Percentiles rank a stretch among this genome's conserved stretches.
phyloP scores from a whole-genome alignment of 2,888 invertebrate species.

The Timema cristinae region DNA sequence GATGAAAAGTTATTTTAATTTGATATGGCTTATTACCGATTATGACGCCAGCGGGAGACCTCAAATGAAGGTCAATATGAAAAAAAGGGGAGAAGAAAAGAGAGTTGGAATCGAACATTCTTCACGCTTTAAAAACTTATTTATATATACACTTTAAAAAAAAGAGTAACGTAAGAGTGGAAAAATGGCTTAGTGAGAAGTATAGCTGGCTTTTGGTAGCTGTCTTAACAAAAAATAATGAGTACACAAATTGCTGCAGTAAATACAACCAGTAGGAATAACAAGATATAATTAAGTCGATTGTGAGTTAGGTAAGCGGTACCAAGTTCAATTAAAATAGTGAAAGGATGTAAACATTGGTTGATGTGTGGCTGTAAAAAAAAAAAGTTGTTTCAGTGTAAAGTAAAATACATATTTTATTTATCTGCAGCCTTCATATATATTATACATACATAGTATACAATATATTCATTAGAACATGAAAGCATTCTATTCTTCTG shows the following conservation, averaged over 20 bases:
- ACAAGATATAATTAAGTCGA: slow-evolving; percentile 15
- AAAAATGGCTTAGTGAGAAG: no score
- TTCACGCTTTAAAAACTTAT: slow-evolving; percentile 21
- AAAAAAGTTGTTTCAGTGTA: no score
- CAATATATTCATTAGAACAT: no score
- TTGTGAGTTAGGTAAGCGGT: slow-evolving; percentile 14
- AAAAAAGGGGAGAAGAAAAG: neutral
- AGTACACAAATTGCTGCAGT: neutral
- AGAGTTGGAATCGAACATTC: slow-evolving; percentile 21
- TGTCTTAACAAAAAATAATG: neutral
- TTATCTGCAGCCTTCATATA: no score
- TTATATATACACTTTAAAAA: neutral
- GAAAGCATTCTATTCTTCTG: no score
- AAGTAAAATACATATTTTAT: no score
- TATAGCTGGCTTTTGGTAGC: no score
- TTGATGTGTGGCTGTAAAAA: no score
- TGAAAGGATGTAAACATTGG: no score
- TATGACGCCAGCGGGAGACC: slow-evolving; percentile 23
- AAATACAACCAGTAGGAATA: slow-evolving; percentile 9
- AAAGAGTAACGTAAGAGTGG: neutral
- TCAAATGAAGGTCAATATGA: slow-evolving; percentile 25
- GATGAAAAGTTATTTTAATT: slow-evolving; percentile 28
- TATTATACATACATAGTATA: no score
- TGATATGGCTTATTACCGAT: slow-evolving; percentile 31
- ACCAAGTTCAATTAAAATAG: neutral